A percentile compares a stretch with the other conserved stretches of the same genome.
phyloP scores from a whole-genome alignment of 2,113 vertebrate genomes.

The Phalacrocorax carbo region DNA sequence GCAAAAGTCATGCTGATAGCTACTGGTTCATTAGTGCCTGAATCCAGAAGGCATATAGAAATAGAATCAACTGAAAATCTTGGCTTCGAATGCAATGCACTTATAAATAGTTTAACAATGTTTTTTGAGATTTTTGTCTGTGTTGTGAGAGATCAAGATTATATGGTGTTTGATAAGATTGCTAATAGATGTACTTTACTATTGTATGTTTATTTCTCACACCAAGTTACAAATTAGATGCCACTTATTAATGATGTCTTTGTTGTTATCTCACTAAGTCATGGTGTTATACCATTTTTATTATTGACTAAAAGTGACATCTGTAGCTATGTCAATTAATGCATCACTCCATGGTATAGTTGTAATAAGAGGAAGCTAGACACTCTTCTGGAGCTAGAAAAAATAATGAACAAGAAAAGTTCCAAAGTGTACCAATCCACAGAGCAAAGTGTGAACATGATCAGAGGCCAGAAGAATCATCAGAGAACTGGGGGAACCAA shows the following conservation, averaged over 20 bases:
- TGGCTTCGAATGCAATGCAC: neutral
- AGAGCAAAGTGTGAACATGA: neutral
- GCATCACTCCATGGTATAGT: neutral
- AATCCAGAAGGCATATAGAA: conserved; percentile 30
- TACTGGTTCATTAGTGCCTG: conserved; percentile 45
- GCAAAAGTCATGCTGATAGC: conserved; percentile 35
- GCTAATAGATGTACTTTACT: neutral
- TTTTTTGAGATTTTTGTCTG: neutral
- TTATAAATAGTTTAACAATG: neutral
- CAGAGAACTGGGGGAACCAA: neutral
- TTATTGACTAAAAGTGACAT: neutral
- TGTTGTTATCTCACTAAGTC: neutral
- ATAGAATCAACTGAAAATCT: neutral
- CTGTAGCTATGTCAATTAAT: neutral
- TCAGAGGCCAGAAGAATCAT: neutral
- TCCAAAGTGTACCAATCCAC: neutral
- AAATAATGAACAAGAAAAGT: neutral
- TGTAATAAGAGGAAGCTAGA: neutral
- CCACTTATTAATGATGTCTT: neutral
- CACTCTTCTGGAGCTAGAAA: neutral
- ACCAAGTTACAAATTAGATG: neutral
- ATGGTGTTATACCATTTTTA: neutral
- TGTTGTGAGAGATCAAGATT: neutral
- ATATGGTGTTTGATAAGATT: neutral
- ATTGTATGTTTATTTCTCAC: neutral